phyloP scores from a whole-genome alignment of 2,797 vertebrate species.

The Euphonia xanthogaster region DNA sequence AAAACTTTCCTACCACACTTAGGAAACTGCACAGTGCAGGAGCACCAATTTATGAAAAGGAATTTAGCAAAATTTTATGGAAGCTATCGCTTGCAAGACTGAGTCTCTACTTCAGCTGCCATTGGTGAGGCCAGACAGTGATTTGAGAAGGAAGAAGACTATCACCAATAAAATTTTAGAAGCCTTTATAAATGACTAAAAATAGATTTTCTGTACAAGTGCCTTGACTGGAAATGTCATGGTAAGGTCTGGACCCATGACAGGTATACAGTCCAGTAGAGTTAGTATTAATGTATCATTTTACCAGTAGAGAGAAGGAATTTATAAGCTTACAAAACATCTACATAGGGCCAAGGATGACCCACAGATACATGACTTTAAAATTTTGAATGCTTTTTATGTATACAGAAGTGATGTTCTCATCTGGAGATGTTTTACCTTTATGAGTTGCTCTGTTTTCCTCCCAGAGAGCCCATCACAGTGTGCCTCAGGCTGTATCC shows the following conservation, averaged over 20 bases:
- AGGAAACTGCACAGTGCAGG: background rate
- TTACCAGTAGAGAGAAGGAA: background rate
- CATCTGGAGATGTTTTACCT: background rate
- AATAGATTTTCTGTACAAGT: background rate
- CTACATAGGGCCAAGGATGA: background rate
- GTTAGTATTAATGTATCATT: background rate
- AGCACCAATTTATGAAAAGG: background rate
- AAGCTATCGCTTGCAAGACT: background rate
- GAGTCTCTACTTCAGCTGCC: background rate
- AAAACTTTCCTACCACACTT: background rate
- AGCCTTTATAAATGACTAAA: constrained; percentile 11
- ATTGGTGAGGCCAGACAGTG: background rate
- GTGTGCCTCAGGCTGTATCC: background rate
- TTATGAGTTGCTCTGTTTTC: background rate
- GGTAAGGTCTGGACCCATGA: background rate
- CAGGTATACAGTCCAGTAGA: background rate
- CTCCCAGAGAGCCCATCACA: background rate
- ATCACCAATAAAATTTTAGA: constrained; percentile 16
- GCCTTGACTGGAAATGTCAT: background rate
- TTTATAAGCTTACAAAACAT: background rate
- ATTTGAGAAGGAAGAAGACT: constrained; percentile 17
- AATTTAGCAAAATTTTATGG: constrained; percentile 6
- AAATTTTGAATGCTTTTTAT: background rate
- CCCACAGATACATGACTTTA: background rate
- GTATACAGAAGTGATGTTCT: background rate